A percentile compares a stretch with the other conserved stretches of the same genome.
Evolutionary conservation across 30 jellyfish, hydroid and myxozoan species (phyloP).

Genomic region (Rhopilema esculentum): DNA sequence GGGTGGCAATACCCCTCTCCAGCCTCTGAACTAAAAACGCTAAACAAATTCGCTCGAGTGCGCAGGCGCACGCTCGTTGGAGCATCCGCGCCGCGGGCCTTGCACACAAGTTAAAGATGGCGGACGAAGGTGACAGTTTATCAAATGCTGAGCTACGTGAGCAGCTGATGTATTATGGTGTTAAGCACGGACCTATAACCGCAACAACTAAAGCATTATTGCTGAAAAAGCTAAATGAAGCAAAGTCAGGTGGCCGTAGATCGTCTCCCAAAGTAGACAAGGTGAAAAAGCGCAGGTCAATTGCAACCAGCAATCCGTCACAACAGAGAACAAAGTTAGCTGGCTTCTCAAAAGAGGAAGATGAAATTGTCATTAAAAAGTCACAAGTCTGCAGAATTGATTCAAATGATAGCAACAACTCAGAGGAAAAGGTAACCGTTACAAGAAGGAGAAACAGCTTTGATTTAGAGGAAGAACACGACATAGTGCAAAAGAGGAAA

Average conservation of each 20-base stretch:
- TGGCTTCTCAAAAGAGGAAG: conserved; percentile 87
- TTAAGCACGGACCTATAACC: conserved; percentile 85
- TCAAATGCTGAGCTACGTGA: conserved; percentile 87
- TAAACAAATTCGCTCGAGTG: too few species aligned
- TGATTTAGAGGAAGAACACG: conserved; percentile 51
- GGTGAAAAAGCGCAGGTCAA: conserved; percentile 53
- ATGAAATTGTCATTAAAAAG: conserved; percentile 35
- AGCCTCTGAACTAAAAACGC: too few species aligned
- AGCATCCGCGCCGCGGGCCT: conserved; percentile 49
- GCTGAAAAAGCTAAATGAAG: conserved; percentile 64
- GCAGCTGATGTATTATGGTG: conserved; percentile 67
- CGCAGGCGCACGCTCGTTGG: conserved; percentile 8
- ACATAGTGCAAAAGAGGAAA: background rate
- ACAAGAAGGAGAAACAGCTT: conserved; percentile 56
- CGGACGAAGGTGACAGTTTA: conserved; percentile 71
- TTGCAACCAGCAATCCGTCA: conserved; percentile 67
- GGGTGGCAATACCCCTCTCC: too few species aligned
- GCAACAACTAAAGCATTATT: conserved; percentile 67
- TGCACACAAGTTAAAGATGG: conserved; percentile 98
- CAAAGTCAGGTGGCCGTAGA: conserved; percentile 33
- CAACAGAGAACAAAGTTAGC: conserved; percentile 67
- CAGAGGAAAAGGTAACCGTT: conserved; percentile 8
- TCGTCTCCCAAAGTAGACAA: conserved; percentile 4
- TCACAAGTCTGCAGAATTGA: conserved; percentile 31
- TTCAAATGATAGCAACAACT: conserved; percentile 9